A percentile compares a stretch with the other conserved stretches of the same genome.
These are phyloP conservation scores for Avahi laniger DNA, from an alignment of 2,797 vertebrate species.

Conservation along the genomic window DNA sequence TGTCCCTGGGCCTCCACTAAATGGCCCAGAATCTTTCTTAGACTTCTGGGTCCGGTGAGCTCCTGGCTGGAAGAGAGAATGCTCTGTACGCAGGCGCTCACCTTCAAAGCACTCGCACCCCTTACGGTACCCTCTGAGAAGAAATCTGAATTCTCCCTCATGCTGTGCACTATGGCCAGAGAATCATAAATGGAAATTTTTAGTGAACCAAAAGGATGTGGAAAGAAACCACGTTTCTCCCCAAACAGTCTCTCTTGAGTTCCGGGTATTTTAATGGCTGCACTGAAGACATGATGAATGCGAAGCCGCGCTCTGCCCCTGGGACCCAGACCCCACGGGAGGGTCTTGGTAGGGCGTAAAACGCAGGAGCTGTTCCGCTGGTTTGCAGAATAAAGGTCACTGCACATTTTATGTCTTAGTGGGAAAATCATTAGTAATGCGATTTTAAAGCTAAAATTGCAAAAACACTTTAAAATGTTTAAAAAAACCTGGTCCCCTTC, in stretches of 20 bases:
- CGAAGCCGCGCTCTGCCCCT: neutral
- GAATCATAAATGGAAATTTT: fast-evolving
- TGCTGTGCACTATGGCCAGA: fast-evolving
- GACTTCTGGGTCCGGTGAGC: neutral
- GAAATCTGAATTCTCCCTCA: neutral
- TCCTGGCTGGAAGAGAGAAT: fast-evolving
- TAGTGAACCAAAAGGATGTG: neutral
- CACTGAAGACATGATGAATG: neutral
- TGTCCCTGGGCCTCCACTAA: neutral
- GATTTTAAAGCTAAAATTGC: neutral
- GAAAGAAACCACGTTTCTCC: neutral
- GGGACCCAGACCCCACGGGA: neutral
- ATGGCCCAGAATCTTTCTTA: fast-evolving
- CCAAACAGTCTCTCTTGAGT: fast-evolving
- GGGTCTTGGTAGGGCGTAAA: neutral
- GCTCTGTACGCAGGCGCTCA: fast-evolving
- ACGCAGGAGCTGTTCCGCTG: fast-evolving
- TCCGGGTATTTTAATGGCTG: neutral
- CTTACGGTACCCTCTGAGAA: fast-evolving
- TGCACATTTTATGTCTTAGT: neutral
- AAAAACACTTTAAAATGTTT: neutral
- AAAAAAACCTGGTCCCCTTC: neutral
- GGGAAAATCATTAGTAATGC: neutral
- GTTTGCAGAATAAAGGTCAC: neutral
- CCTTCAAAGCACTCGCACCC: fast-evolving